Base-by-base conservation (phyloP, 2,797 vertebrate genomes). In the Furcifer pardalis region DNA sequence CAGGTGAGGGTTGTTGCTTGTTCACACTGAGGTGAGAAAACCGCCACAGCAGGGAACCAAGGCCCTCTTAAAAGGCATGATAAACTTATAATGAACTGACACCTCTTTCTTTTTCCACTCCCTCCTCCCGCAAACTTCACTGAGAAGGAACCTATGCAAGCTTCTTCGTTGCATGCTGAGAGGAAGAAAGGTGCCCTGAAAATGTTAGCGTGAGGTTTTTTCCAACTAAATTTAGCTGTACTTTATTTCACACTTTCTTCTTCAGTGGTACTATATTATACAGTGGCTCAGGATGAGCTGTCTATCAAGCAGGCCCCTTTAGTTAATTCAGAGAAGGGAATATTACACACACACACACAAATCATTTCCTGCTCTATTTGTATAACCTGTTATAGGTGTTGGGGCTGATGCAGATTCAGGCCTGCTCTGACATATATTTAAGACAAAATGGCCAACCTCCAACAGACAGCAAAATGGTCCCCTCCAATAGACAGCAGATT, bases 1-100 rank as follows among this genome's bases (percentile, higher is more conserved):
- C 86, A 94, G 93, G 93, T 93, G 76, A 35, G 88, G 12, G 75
- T 0, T n/a, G 27, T 82, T 88, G 79, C 91, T 91, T 90, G 83
- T 93, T 94, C 92, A 91, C 93, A 93, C 90, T 83, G 87, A 0
- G 62, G 73, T 83, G 94, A 89, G 87, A 95, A 90, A 74, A 89
- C 23, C 77, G 9, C 75, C 91, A 46, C 91, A 91, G 90, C 90
- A 91, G 94, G 94, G 92, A 93, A 81, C 73, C 88, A 60, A 77
- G 84, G 77, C 90, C 85, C 91, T 91, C 93, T 90, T 89, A 93
- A 71, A 93, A 94, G 86, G 88, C 91, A 90, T 81, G 86, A 91
- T 93, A 92, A 93, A 91, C 87, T 92, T 91, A 88, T 77, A 88
- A 87, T 63, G 74, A 86, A 89, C 35, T 79, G 75, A 92, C 93